Evolutionary conservation across 2,113 vertebrate species (phyloP), one percentile per base, ranked within the genome.

Genomic region (Hiodon tergisus): DNA sequence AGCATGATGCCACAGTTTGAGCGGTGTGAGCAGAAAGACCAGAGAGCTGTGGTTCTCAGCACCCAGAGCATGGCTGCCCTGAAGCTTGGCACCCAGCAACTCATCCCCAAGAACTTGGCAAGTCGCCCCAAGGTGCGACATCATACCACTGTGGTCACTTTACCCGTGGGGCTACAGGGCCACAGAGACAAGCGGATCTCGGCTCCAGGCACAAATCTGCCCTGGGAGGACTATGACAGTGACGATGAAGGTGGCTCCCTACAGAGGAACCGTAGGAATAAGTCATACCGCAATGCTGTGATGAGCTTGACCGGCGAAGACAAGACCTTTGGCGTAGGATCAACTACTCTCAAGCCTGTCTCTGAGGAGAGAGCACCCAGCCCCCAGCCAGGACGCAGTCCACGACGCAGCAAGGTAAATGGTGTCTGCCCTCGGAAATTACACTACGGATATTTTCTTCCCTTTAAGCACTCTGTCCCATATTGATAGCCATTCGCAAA

Each of bases 261-360:
- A 60, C 88, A 87, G 52, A 90, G 95, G 55, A 98, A 95, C 80
- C 89, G 95, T 62, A 88, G 97, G 81, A 98, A 92, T 85, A 93
- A 90, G 81, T 98, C 96, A 0, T 99, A 99, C 85, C 90, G 94
- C 0, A 94, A 89, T 0, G 97, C 97, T 8, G 91, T 98, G 86
- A 93, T 87, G 81, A 90, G 89, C 9, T 73, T 79, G 50, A 85
- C 84, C 66, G 54, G 78, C 0, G 88, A 82, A 0, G 72, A 80
- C 0, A 0, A 81, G 0, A 78, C 78, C 1, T 0, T 0, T 0
- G 87, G 9, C 2, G 17, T 55, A 0, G 0, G 50, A n/a, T 10
- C 14, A 3, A 0, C 82, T 6, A 81, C 77, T 0, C 89, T 96
- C 71, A 90, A 88, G 5, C 86, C 94, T 0, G 3, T 91, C 5